Percentiles rank a stretch among this genome's conserved stretches.
Evolutionary conservation across 2,113 vertebrate genomes (phyloP).

Genomic region (Python bivittatus): DNA sequence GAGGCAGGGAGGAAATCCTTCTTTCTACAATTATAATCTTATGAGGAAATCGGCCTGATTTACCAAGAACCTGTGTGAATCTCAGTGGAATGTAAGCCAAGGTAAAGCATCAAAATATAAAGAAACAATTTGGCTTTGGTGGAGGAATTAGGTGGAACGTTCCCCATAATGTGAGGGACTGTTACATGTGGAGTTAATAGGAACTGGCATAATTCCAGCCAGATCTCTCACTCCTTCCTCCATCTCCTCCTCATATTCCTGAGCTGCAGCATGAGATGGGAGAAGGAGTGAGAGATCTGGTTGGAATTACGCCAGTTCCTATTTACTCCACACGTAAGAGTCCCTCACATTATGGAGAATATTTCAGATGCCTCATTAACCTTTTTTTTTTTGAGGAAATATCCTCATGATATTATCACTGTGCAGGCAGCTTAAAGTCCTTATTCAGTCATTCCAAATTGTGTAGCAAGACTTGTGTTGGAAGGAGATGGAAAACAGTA

Average conservation of each 20-base stretch:
- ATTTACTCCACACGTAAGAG: background rate
- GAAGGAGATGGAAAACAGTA: too few relatives aligned
- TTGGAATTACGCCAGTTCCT: background rate
- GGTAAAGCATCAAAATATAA: background rate
- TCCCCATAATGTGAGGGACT: background rate
- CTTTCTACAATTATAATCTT: background rate
- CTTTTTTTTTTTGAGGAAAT: background rate
- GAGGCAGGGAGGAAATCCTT: background rate
- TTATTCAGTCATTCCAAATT: background rate
- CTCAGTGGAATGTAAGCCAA: background rate
- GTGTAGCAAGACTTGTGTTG: too few relatives aligned
- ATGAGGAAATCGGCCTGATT: background rate
- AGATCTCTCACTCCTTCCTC: background rate
- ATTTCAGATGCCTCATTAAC: background rate
- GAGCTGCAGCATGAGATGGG: background rate
- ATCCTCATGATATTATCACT: background rate
- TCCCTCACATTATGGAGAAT: background rate
- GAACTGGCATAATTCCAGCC: background rate
- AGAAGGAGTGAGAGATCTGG: background rate
- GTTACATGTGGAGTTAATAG: background rate
- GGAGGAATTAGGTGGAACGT: background rate
- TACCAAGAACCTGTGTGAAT: background rate
- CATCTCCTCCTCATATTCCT: background rate
- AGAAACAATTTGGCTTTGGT: background rate
- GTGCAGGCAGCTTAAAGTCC: background rate